Base-by-base conservation (phyloP, 2,797 vertebrate species). In the Echiichthys vipera region DNA sequence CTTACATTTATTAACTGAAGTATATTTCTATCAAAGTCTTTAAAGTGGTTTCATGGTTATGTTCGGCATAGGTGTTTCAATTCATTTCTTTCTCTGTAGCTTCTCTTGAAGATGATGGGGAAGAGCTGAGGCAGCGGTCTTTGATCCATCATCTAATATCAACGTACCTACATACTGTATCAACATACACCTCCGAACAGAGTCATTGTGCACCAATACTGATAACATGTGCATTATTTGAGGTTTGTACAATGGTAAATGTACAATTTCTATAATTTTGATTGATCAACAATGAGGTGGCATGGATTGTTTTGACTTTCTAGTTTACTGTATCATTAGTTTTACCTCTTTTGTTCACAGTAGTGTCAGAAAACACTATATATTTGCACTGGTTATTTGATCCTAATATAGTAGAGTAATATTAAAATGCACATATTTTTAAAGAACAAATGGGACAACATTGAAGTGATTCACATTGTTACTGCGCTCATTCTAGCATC, bases 51-150 rank as follows among this genome's bases (percentile, higher is more conserved):
- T 55, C 34, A 34, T 5, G 8, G 12, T 40, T 27, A 34, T 5
- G 4, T 3, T 22, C 7, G 10, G 14, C 8, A 18, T 17, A 59
- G 18, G 9, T 59, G 10, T 58, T 54, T 74, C 49, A 20, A 55
- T 18, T 4, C 1, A 0, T 58, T 69, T 2, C 7, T 72, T 72
- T 22, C 30, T 81, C 46, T 72, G 25, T 45, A 95, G 94, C 88
- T 95, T 65, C 91, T 95, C 51, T 57, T 95, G 49, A 94, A 94
- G 87, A 90, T 92, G 83, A 94, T 95, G 91, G 91, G 83, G 27
- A 94, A 89, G 78, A 84, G 69, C 87, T 95, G 83, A 94, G 34
- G 46, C 13, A 1, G 36, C 32, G 2, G 32, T 20, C n/a, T 64
- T 56, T 14, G 24, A 49, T 50, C 15, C n/a, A 14, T 71, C 29